Evolutionary conservation across 2,113 vertebrate species (phyloP), one percentile per base, ranked within the genome.

Genomic region (Axis porcinus): DNA sequence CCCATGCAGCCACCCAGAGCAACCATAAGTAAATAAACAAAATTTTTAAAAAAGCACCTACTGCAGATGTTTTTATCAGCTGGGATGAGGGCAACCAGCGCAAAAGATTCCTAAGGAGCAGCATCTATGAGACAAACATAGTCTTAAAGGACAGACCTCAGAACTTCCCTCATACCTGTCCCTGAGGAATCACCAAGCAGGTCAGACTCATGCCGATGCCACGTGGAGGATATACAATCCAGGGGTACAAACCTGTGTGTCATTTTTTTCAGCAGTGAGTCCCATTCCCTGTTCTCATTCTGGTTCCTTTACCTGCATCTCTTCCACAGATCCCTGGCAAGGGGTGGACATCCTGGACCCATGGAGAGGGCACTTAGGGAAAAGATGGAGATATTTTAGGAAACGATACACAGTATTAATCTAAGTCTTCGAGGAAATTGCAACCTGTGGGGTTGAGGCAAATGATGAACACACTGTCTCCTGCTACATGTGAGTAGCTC

Each of bases 401-500:
- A 83, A 50, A 67, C 21, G 91, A 50, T 33, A 40, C 21, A 4
- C 30, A n/a, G 28, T 55, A 88, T 54, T 94, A 89, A n/a, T 85
- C 58, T 81, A 94, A 86, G 30, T n/a, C 58, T 54, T 27, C 2
- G 67, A 94, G 54, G 47, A 91, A 74, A 91, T 9, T 33, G 84
- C 8, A 70, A 36, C 55, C 33, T 81, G n/a, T 67, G 30, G 12
- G 5, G 30, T 9, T 57, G 30, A 67, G 67, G 57, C 3, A 21
- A 89, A 54, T 86, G 27, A 40, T 21, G 67, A 23, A 25, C n/a
- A 36, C 15, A 17, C 52, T 27, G 3, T 57, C 14, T 23, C 57
- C 3, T 6, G 12, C 25, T 12, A 25, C 15, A 30, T 0, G 7
- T 1, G 4, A 21, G n/a, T 21, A 23, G 25, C 74, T 60, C 43